phyloP scores from a whole-genome alignment of 2,113 vertebrate species.

The Neomonachus schauinslandi region DNA sequence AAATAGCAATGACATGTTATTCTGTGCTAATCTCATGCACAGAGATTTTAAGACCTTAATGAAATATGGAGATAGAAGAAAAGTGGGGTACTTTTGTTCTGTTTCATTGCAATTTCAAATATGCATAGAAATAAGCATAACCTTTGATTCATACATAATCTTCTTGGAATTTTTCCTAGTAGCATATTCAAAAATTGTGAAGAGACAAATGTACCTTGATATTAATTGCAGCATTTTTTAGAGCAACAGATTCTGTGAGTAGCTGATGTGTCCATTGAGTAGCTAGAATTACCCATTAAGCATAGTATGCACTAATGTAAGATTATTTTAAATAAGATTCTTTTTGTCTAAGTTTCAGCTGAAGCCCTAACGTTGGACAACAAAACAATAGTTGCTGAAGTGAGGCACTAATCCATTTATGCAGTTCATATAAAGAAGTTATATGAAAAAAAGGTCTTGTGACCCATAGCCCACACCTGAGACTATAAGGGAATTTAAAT shows the following conservation, averaged over 20 bases:
- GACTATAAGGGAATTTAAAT: neutral
- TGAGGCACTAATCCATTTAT: constrained; percentile 6
- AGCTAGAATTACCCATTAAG: neutral
- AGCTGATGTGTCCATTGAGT: neutral
- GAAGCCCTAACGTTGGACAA: neutral
- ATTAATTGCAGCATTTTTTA: neutral
- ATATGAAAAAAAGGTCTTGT: neutral
- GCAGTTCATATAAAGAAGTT: neutral
- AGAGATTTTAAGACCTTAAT: neutral
- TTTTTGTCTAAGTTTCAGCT: neutral
- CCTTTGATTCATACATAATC: neutral
- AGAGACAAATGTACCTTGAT: neutral
- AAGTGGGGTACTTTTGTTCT: neutral
- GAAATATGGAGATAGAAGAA: neutral
- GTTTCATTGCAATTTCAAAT: neutral
- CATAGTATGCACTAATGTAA: neutral
- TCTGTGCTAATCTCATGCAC: neutral
- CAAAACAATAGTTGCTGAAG: neutral
- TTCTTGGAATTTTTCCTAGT: constrained; percentile 1
- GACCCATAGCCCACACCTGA: neutral
- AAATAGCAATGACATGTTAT: neutral
- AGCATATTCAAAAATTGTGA: neutral
- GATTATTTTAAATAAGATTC: neutral
- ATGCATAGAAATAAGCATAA: constrained; percentile 1
- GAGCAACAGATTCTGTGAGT: neutral